phyloP scores from a whole-genome alignment of 1,140 invertebrate genomes.

The Cheumatopsyche charites region DNA sequence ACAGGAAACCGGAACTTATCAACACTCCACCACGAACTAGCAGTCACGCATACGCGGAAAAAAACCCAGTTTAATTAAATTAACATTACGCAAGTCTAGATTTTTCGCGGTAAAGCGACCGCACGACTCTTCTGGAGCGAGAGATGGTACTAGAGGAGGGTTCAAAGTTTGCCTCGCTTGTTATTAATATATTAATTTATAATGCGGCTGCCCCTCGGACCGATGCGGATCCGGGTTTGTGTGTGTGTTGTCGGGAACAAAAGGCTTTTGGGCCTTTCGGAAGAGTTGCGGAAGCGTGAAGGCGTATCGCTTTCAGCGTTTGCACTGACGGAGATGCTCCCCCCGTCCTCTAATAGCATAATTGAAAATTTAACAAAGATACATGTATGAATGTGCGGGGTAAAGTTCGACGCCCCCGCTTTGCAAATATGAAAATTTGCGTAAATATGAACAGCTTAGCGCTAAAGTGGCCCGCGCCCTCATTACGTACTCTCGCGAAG shows the following conservation, averaged over 20 bases:
- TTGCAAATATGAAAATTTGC: too few relatives aligned
- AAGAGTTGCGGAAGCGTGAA: slow-evolving; percentile 13
- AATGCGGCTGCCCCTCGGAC: neutral
- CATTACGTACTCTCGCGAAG: too few relatives aligned
- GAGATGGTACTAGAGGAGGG: too few relatives aligned
- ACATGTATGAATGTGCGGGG: too few relatives aligned
- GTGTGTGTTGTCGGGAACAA: slow-evolving; percentile 37
- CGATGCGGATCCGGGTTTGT: slow-evolving; percentile 1
- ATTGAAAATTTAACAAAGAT: slow-evolving; percentile 26
- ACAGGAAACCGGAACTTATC: slow-evolving; percentile 17
- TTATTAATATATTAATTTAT: slow-evolving; percentile 12
- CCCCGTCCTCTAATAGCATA: slow-evolving; percentile 14
- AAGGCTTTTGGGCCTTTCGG: slow-evolving; percentile 32
- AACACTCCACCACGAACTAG: slow-evolving; percentile 3
- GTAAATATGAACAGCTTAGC: too few relatives aligned
- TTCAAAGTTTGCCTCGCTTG: neutral
- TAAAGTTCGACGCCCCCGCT: too few relatives aligned
- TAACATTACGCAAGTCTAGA: neutral
- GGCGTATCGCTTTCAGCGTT: slow-evolving; percentile 18
- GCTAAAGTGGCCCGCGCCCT: too few relatives aligned
- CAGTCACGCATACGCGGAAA: neutral
- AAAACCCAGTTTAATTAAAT: slow-evolving; percentile 2
- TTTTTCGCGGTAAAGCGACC: neutral
- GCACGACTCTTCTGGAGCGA: neutral
- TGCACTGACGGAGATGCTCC: slow-evolving; percentile 10